Base-by-base conservation (phyloP, 2,888 invertebrate species). In the Noctuana brunneofusca region DNA sequence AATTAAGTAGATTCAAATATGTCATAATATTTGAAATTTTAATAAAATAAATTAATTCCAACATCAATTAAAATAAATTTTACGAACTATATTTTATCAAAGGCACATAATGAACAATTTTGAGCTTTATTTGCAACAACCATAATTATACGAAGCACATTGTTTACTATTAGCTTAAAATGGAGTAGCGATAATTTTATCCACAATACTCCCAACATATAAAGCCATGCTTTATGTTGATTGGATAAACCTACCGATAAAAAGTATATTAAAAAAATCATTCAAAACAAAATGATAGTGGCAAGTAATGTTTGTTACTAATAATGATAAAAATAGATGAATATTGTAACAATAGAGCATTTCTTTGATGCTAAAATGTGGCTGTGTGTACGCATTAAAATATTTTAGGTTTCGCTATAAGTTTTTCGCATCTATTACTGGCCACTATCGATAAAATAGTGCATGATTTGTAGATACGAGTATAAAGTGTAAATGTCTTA, bases 331-430 rank as follows among this genome's bases (percentile, higher is more conserved):
- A 12, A 12, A n/a, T n/a, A n/a, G n/a, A n/a, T n/a, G n/a, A 30
- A 30, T 6, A 35, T 14, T 38, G 14, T 38, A 14, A 38, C 3
- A 14, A 38, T 38, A 38, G 38, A 38, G 38, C 11, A 38, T 38
- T 32, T 38, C n/a, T 14, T 38, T 38, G 16, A 41, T 14, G 41
- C n/a, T 41, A 41, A 41, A 41, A 38, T 38, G 38, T 38, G 38
- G 38, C 38, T 38, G 38, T 38, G 38, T 38, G 5, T 38, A 38
- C 38, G 38, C 14, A 8, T 30, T 30, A 30, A 30, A 30, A 30
- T 30, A 30, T 14, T 38, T 38, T 9, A 38, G 9, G 9, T 1
- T 38, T 38, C n/a, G n/a, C n/a, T n/a, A n/a, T 38, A 38, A 38
- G 14, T 38, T 38, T 38, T 14, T 1, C 38, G 2, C 32, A 32